phyloP scores from a whole-genome alignment of 2,888 invertebrate species.

The Stenodema calcarata region DNA sequence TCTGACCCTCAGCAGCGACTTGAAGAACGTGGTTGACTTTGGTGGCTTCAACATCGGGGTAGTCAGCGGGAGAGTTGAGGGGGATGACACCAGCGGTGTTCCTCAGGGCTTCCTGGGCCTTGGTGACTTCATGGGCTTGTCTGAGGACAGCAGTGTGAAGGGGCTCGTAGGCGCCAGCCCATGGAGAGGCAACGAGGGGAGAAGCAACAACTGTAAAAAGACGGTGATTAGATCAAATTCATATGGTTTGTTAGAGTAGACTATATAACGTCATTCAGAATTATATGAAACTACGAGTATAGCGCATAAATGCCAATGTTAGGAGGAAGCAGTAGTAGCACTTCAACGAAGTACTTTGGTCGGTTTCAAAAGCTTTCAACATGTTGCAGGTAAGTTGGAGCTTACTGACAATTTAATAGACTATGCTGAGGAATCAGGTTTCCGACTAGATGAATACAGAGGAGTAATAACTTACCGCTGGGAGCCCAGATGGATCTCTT shows the following conservation, averaged over 20 bases:
- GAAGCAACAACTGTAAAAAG: background rate
- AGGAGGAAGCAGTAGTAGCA: too few species aligned
- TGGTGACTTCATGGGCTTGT: constrained; percentile 54
- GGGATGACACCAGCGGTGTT: constrained; percentile 61
- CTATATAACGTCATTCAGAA: too few species aligned
- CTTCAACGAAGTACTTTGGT: too few species aligned
- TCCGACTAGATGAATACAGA: background rate
- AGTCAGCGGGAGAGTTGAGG: constrained; percentile 50
- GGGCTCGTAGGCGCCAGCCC: constrained; percentile 59
- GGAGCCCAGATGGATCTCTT: constrained; percentile 49
- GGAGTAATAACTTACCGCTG: background rate
- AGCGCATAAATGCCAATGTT: too few species aligned
- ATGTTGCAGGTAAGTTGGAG: too few species aligned
- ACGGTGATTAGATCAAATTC: background rate
- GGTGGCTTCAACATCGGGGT: constrained; percentile 48
- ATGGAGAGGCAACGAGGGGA: background rate
- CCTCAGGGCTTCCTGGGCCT: constrained; percentile 56
- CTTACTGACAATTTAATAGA: too few species aligned
- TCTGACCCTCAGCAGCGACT: constrained; percentile 39
- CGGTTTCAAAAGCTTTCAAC: too few species aligned
- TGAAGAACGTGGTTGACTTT: constrained; percentile 44
- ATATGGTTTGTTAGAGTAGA: too few species aligned
- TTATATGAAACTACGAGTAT: background rate
- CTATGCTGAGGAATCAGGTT: too few species aligned
- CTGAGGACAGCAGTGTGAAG: constrained; percentile 62